phyloP scores from a whole-genome alignment of 2,113 vertebrate species.

The Hylia prasina region DNA sequence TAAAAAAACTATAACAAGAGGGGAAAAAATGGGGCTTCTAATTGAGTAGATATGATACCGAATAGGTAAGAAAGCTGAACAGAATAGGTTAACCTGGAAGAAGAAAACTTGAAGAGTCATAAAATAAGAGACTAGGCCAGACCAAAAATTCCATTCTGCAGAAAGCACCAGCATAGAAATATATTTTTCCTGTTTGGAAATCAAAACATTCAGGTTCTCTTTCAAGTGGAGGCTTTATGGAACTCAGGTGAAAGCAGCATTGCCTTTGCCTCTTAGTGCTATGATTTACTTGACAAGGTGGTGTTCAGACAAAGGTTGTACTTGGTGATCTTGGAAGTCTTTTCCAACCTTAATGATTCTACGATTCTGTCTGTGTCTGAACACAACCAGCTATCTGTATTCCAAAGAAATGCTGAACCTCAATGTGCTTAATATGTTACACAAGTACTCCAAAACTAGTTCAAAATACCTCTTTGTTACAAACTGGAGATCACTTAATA shows the following conservation, averaged over 20 bases:
- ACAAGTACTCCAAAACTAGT: background rate
- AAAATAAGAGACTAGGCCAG: background rate
- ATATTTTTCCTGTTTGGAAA: background rate
- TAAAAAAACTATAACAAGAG: background rate
- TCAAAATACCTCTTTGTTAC: background rate
- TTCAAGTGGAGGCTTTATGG: background rate
- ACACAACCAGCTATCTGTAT: background rate
- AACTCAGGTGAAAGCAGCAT: background rate
- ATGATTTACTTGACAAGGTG: background rate
- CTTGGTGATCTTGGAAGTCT: background rate
- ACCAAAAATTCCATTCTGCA: background rate
- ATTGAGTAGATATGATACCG: background rate
- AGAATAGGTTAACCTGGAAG: background rate
- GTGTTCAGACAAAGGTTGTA: background rate
- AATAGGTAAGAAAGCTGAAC: background rate
- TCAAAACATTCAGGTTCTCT: background rate
- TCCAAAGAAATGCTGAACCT: background rate
- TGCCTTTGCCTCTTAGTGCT: background rate
- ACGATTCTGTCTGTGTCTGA: background rate
- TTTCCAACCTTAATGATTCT: background rate
- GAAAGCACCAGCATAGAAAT: background rate
- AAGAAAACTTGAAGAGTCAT: background rate
- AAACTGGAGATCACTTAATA: background rate
- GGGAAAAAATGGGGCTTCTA: background rate
- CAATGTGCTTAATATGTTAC: background rate